Evolutionary conservation across 1,140 invertebrate genomes (phyloP).

Genomic region (Caenorhabditis tropicalis): DNA sequence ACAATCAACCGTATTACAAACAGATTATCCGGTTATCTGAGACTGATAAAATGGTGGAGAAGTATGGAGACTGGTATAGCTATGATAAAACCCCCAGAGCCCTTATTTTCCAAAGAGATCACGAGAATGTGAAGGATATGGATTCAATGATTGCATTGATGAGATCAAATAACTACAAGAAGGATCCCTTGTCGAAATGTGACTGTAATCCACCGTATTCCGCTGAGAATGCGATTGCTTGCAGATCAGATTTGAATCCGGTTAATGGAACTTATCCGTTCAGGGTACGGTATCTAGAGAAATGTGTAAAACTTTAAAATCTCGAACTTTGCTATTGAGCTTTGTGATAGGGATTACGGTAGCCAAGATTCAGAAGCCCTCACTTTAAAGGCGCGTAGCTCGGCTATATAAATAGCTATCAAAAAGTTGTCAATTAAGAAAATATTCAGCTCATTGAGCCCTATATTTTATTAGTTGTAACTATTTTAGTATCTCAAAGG

Average conservation of each 20-base stretch:
- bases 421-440: too few species aligned
- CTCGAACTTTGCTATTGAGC: too few species aligned
- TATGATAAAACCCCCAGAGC: constrained; percentile 78
- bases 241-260: constrained; percentile 79
- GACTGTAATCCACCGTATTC: constrained; percentile 79
- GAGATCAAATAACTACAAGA: constrained; percentile 73
- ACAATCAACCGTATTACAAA: constrained; percentile 80
- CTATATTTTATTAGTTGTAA: too few species aligned
- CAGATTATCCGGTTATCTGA: constrained; percentile 77
- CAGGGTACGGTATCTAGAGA: too few species aligned
- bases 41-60: constrained; percentile 74
- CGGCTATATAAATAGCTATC: too few species aligned
- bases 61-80: constrained; percentile 79
- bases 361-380: too few species aligned
- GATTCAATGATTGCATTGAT: constrained; percentile 76
- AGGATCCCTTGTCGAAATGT: constrained; percentile 79
- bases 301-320: neutral
- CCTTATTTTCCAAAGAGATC: constrained; percentile 77
- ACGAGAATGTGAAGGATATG: constrained; percentile 75
- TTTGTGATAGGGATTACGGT: too few species aligned
- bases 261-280: constrained; percentile 78
- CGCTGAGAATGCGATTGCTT: constrained; percentile 80
- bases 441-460: too few species aligned
- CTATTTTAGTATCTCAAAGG: too few species aligned
- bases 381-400: too few species aligned